phyloP scores from a whole-genome alignment of 2,888 invertebrate genomes.

The Eupithecia tripunctaria region DNA sequence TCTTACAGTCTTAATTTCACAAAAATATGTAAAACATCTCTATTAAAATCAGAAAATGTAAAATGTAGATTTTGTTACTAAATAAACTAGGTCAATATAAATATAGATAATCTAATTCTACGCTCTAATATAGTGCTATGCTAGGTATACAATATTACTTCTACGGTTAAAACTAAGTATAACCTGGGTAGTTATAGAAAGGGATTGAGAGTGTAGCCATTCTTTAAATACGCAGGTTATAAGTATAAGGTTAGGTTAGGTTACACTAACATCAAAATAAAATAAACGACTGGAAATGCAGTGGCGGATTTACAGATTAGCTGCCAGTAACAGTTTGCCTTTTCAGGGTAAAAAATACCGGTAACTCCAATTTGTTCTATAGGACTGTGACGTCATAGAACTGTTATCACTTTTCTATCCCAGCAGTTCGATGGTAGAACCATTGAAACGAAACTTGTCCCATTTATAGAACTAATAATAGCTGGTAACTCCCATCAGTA shows the following conservation, averaged over 20 bases:
- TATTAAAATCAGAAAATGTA: constrained; percentile 40
- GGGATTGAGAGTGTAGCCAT: not conserved
- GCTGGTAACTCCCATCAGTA: too few relatives aligned
- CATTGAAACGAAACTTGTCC: too few relatives aligned
- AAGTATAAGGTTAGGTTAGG: not conserved
- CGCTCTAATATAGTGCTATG: constrained; percentile 23
- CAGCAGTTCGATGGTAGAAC: too few relatives aligned
- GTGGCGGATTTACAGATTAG: too few relatives aligned
- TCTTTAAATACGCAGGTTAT: not conserved
- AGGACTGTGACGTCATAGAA: too few relatives aligned
- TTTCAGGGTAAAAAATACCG: too few relatives aligned
- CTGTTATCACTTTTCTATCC: too few relatives aligned
- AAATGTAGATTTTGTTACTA: constrained; percentile 38
- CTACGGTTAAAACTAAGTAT: not conserved
- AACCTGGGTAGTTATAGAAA: not conserved
- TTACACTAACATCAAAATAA: not conserved
- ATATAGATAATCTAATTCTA: constrained; percentile 24
- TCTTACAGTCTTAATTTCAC: constrained; percentile 75
- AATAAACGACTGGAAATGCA: not conserved
- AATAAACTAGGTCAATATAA: constrained; percentile 27
- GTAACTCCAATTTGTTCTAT: too few relatives aligned
- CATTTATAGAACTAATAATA: too few relatives aligned
- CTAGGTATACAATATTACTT: constrained; percentile 20
- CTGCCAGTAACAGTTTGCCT: too few relatives aligned
- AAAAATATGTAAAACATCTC: constrained; percentile 50